Evolutionary conservation across 1,140 invertebrate species (phyloP), one percentile per base, ranked within the genome.

Genomic region (Sarcophaga peregrina): DNA sequence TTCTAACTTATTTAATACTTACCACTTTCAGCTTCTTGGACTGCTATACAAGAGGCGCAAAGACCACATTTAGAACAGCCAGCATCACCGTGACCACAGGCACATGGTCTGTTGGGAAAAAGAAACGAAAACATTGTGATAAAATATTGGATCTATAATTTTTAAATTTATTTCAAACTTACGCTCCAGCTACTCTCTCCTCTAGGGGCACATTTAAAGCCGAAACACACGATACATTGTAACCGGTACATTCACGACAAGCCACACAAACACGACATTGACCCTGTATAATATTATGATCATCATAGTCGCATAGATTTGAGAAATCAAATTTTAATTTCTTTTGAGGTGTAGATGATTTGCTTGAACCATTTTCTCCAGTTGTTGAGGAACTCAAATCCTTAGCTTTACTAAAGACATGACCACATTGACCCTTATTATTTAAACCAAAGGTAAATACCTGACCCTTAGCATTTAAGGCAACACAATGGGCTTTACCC

Each of bases 391-490:
- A 25, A 76, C 85, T 92, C 68, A 86, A 48, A 50, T 86, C 92
- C 90, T 96, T 94, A 91, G 91, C 90, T 85, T 94, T 93, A 15
- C 93, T 93, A 90, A 95, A 97, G 86, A 97, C 96, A 86, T 98
- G 91, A 48, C 98, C 98, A 92, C 98, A 99, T 88, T 99, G 98
- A 10, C 97, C 98, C 89, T 98, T 98, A 89, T 99, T 99, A 90
- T 99, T 99, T 81, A 99, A 96, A 0, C 98, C 98, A 92, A 98
- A 99, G 0, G 98, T 98, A 90, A 96, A 99, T 1, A 99, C 93
- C 85, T 96, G 94, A 0, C 98, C 98, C 89, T 97, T 96, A 85
- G 94, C 95, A 37, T 95, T 97, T 8, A 99, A 91, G 0, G 94
- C 96, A 3, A 98, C 95, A 76, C 95, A 96, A 90, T 99, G 98